These are phyloP conservation scores for Setophaga kirtlandii DNA, from an alignment of 2,113 vertebrate species.

Conservation along the genomic window DNA sequence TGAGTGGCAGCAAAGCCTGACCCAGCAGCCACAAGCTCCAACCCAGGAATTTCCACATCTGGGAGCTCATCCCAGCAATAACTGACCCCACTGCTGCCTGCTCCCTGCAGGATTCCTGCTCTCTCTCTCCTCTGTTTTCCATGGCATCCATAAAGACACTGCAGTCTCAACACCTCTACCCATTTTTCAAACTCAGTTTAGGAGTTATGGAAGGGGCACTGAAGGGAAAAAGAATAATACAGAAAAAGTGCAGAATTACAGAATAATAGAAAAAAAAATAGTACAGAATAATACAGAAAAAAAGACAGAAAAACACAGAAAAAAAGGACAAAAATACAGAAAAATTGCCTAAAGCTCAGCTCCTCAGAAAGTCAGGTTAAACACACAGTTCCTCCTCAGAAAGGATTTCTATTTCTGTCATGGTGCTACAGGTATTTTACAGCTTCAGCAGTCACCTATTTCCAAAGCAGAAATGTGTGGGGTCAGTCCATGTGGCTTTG, in stretches of 20 bases:
- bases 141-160: neutral
- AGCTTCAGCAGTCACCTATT: neutral
- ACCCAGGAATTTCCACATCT: neutral
- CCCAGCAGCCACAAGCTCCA: neutral
- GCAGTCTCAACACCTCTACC: neutral
- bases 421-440: neutral
- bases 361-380: neutral
- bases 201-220: neutral
- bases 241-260: no score
- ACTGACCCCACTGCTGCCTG: neutral
- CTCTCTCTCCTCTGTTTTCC: neutral
- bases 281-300: no score
- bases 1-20: neutral
- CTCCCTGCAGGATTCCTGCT: neutral
- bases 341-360: neutral
- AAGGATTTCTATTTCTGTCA: neutral
- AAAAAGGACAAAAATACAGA: neutral
- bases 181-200: neutral
- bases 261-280: no score
- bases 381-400: neutral
- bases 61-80: neutral
- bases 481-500: neutral
- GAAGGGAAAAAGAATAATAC: neutral
- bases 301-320: no score
- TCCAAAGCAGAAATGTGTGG: slow-evolving; percentile 43